Conservation (phyloP, 1,140 invertebrate genomes). For the Lethrus apterus region DNA sequence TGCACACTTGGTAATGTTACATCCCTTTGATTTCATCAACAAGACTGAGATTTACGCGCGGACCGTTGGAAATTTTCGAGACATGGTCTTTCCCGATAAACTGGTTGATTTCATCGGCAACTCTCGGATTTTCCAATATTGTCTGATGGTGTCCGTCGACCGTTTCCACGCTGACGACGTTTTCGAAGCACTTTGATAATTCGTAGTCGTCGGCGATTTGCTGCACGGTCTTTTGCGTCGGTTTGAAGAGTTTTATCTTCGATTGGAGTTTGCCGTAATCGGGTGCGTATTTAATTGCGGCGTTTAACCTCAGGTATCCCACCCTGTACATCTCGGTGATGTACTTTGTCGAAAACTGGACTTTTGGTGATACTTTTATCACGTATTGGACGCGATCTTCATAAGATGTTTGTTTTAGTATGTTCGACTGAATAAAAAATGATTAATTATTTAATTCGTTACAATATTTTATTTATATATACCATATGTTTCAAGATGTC, state of each 20-base stretch:
- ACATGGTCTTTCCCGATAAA: too few species aligned
- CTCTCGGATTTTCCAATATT: constrained; percentile 57
- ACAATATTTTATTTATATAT: too few species aligned
- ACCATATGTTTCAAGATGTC: constrained; percentile 49
- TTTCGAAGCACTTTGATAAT: constrained; percentile 47
- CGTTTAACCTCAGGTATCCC: constrained; percentile 50
- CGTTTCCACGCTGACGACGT: constrained; percentile 46
- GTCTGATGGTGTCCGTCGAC: constrained; percentile 64
- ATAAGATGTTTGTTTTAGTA: not conserved
- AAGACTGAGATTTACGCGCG: too few species aligned
- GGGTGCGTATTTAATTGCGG: constrained; percentile 44
- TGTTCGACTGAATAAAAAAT: not conserved
- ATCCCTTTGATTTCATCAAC: too few species aligned
- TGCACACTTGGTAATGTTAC: too few species aligned
- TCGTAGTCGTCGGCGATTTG: constrained; percentile 56
- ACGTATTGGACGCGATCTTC: constrained; percentile 23
- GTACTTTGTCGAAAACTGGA: constrained; percentile 44
- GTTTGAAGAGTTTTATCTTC: constrained; percentile 55
- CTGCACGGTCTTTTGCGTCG: constrained; percentile 46
- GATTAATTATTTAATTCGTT: not conserved
- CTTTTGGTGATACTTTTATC: constrained; percentile 31
- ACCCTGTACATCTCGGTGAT: constrained; percentile 41
- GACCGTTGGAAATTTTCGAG: too few species aligned
- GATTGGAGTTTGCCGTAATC: constrained; percentile 51
- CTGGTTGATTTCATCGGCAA: constrained; percentile 54